These are phyloP conservation scores for Glareola pratincola DNA, from an alignment of 2,113 vertebrate genomes.

Conservation along the genomic window DNA sequence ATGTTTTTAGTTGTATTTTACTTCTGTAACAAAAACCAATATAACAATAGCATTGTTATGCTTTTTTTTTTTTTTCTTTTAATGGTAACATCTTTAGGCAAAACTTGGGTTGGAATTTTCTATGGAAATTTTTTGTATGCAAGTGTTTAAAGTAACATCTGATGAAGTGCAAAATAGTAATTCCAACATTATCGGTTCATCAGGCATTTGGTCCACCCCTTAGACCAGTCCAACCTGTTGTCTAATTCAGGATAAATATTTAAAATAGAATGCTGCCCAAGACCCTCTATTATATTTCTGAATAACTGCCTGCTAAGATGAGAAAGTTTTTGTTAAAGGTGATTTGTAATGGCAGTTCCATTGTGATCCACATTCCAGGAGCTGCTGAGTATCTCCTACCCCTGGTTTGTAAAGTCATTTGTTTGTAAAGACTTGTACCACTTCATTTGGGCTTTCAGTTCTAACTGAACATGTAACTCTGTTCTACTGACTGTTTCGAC, in stretches of 20 bases:
- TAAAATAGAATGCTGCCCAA: background rate
- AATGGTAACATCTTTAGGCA: background rate
- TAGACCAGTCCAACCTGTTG: background rate
- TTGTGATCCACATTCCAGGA: background rate
- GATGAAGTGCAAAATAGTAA: background rate
- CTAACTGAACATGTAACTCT: background rate
- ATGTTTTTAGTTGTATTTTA: background rate
- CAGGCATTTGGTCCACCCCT: background rate
- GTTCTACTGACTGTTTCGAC: background rate
- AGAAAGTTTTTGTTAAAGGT: background rate
- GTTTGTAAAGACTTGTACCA: background rate
- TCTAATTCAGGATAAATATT: background rate
- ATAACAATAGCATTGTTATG: background rate
- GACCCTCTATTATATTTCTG: background rate
- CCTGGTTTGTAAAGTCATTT: background rate
- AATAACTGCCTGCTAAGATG: background rate
- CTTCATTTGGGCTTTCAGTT: background rate
- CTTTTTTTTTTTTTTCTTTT: background rate
- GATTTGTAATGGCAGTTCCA: background rate
- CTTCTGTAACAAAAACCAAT: background rate
- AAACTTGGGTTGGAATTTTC: background rate
- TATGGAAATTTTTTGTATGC: background rate
- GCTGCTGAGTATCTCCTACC: background rate
- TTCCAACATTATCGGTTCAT: background rate
- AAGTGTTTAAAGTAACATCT: background rate